A percentile compares a stretch with the other conserved stretches of the same genome.
Conservation (phyloP, 2,113 vertebrate species). For the Nestor notabilis region DNA sequence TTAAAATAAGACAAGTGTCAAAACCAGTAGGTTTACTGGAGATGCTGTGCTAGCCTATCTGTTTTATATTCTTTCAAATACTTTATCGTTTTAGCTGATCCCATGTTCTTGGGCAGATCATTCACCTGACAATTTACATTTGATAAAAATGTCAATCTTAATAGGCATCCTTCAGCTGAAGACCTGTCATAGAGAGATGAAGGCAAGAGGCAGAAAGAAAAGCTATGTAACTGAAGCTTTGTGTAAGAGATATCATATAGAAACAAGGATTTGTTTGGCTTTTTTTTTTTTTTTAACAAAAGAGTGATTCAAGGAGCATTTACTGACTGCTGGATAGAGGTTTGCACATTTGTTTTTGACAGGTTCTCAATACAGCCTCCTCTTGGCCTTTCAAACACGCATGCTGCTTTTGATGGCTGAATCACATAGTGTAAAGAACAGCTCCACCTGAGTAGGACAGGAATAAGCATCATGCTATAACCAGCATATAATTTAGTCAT, state of each 20-base stretch:
- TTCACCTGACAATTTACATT: not conserved
- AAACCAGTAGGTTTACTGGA: not conserved
- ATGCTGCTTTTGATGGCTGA: slow-evolving; percentile 53
- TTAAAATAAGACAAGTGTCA: not conserved
- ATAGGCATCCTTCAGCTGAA: not conserved
- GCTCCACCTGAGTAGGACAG: slow-evolving; percentile 47
- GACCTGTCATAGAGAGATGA: not conserved
- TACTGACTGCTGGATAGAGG: slow-evolving; percentile 15
- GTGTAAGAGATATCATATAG: not conserved
- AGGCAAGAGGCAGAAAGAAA: not conserved
- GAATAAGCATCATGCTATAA: slow-evolving; percentile 15
- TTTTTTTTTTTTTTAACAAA: not conserved
- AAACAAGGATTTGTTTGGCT: not conserved
- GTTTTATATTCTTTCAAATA: not conserved
- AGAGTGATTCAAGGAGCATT: slow-evolving; percentile 36
- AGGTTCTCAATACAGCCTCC: slow-evolving; percentile 63
- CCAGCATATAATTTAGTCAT: slow-evolving; percentile 46
- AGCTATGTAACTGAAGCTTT: not conserved
- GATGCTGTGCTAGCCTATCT: not conserved
- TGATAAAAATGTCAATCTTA: slow-evolving; percentile 18
- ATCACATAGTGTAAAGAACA: slow-evolving; percentile 52
- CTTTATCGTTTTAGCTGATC: not conserved
- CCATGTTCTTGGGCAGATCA: not conserved
- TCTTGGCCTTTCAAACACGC: slow-evolving; percentile 38
- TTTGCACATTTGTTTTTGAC: slow-evolving; percentile 67